phyloP scores from a whole-genome alignment of 2,888 invertebrate species.

The Lithodes maja region DNA sequence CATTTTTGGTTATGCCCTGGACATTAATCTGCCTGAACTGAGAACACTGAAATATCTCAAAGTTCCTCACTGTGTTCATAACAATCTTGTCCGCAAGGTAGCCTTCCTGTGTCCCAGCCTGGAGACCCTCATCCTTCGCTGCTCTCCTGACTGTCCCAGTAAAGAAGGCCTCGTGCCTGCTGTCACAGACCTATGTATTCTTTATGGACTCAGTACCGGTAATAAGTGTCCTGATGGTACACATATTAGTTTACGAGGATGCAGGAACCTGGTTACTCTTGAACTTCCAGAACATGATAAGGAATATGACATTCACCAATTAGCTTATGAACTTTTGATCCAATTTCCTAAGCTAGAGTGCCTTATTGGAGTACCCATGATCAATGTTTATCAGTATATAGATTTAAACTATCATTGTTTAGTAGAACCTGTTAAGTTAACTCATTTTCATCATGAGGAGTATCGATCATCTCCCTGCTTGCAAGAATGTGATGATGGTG shows the following conservation, averaged over 20 bases:
- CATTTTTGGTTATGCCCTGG: slow-evolving; percentile 48
- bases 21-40: slow-evolving; percentile 32
- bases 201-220: slow-evolving; percentile 37
- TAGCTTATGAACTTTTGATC: slow-evolving; percentile 53
- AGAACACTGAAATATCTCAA: slow-evolving; percentile 52
- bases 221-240: slow-evolving; percentile 26
- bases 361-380: slow-evolving; percentile 56
- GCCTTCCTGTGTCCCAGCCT: slow-evolving; percentile 55
- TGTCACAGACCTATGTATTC: slow-evolving; percentile 49
- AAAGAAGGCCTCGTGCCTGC: slow-evolving; percentile 44
- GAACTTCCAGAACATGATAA: slow-evolving; percentile 58
- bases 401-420: background rate
- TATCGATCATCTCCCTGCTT: slow-evolving; percentile 45
- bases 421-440: slow-evolving; percentile 46
- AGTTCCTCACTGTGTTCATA: slow-evolving; percentile 57
- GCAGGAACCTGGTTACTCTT: slow-evolving; percentile 50
- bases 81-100: slow-evolving; percentile 59
- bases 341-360: slow-evolving; percentile 54
- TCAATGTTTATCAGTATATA: slow-evolving; percentile 51
- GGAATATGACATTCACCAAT: slow-evolving; percentile 40
- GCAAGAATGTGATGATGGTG: slow-evolving; percentile 30
- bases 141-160: slow-evolving; percentile 57
- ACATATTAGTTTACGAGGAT: slow-evolving; percentile 34
- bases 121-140: slow-evolving; percentile 51
- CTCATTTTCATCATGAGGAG: slow-evolving; percentile 56